Evolutionary conservation across 2,888 invertebrate genomes (phyloP).

Genomic region (Chrysolina haemoptera): DNA sequence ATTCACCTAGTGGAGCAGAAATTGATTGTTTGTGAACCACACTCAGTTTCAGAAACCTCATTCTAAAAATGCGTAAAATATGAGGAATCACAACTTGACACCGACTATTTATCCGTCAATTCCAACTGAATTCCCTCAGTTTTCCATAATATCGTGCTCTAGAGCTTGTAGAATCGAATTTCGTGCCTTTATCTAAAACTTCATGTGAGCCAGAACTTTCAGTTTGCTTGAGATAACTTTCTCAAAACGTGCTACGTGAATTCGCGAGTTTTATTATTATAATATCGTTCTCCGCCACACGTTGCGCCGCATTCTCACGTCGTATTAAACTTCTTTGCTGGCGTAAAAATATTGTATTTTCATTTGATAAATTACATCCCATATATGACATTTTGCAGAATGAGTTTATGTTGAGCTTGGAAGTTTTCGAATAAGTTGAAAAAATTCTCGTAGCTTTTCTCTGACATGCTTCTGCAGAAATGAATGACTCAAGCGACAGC

Average conservation of each 20-base stretch:
- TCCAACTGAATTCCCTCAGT: background rate
- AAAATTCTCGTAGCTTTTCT: background rate
- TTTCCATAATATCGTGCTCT: background rate
- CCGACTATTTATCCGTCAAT: background rate
- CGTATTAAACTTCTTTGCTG: constrained; percentile 14
- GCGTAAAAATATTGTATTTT: constrained; percentile 17
- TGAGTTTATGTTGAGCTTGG: background rate
- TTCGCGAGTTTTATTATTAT: constrained; percentile 27
- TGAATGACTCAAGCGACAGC: background rate
- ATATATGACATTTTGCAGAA: background rate
- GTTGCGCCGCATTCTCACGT: constrained; percentile 18
- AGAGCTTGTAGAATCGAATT: background rate
- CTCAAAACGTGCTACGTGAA: constrained; percentile 25
- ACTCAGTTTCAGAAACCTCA: too few relatives aligned
- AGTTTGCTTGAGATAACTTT: constrained; percentile 28
- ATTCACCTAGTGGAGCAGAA: too few relatives aligned
- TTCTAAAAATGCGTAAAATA: too few relatives aligned
- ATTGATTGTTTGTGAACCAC: too few relatives aligned
- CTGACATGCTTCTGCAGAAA: background rate
- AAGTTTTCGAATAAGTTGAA: constrained; percentile 1
- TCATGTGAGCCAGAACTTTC: constrained; percentile 16
- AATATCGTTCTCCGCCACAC: constrained; percentile 20
- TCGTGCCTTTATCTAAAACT: constrained; percentile 4
- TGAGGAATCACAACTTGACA: too few relatives aligned
- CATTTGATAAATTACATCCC: constrained; percentile 19